These are phyloP conservation scores for Ammodytes dubius DNA, from an alignment of 2,113 vertebrate genomes.

Conservation along the genomic window DNA sequence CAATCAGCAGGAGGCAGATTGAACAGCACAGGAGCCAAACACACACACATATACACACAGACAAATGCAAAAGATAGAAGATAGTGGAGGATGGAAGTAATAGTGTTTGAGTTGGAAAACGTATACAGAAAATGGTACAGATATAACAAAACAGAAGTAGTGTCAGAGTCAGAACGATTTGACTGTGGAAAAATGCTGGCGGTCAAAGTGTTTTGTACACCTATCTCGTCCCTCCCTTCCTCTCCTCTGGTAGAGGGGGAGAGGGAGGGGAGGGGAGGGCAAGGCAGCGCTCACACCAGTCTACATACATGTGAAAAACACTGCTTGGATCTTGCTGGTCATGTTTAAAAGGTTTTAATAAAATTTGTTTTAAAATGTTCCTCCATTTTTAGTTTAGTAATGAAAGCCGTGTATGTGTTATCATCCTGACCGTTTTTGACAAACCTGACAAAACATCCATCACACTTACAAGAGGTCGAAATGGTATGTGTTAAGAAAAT, in stretches of 20 bases:
- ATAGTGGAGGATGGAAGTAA: constrained; percentile 34
- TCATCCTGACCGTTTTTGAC: not conserved
- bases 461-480: no score
- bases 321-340: not conserved
- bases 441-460: no score
- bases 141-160: constrained; percentile 1
- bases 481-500: no score
- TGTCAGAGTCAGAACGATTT: constrained; percentile 31
- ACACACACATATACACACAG: no score
- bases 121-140: constrained; percentile 25
- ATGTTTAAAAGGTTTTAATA: not conserved
- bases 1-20: constrained; percentile 69
- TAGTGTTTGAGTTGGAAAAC: constrained; percentile 36
- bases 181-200: constrained; percentile 66
- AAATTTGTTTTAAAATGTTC: not conserved
- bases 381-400: not conserved
- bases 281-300: constrained; percentile 3
- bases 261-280: not conserved
- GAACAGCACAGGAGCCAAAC: constrained; percentile 38
- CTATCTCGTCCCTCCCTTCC: constrained; percentile 46
- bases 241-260: not conserved
- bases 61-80: constrained; percentile 28
- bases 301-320: constrained; percentile 15
- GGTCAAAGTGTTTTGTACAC: constrained; percentile 46
- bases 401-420: not conserved